Percentiles rank a stretch among this genome's conserved stretches.
phyloP scores from a whole-genome alignment of 2,113 vertebrate species.

The Limnothrissa miodon region DNA sequence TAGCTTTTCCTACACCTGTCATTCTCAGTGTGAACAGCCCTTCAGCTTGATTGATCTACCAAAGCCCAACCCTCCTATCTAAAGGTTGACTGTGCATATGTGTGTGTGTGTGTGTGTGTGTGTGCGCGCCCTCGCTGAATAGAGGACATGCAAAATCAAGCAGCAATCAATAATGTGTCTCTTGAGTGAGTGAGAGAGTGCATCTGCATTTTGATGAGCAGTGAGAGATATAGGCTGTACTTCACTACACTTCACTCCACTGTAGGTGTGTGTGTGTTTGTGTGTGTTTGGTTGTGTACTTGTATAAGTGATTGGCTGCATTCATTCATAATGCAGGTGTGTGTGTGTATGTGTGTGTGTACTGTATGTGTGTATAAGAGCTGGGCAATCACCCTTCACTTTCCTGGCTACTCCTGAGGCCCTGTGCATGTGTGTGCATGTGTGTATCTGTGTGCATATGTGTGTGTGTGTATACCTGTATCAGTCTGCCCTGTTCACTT shows the following conservation, averaged over 20 bases:
- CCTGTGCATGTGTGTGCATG: constrained; percentile 1
- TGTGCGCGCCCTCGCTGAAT: neutral
- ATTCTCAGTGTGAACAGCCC: too few relatives aligned
- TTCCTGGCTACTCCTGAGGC: too few relatives aligned
- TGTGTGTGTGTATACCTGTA: constrained; percentile 77
- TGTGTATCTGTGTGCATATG: constrained; percentile 25
- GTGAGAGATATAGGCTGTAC: neutral
- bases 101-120: neutral
- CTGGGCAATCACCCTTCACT: too few relatives aligned
- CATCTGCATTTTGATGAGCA: neutral
- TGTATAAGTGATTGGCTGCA: neutral
- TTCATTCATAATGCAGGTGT: neutral
- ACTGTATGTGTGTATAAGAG: too few relatives aligned
- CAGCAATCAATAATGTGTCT: neutral
- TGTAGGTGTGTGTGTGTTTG: neutral
- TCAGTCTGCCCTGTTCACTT: constrained; percentile 87
- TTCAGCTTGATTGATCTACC: neutral
- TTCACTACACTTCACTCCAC: neutral
- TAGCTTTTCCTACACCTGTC: too few relatives aligned
- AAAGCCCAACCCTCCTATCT: neutral
- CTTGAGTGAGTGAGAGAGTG: constrained; percentile 6
- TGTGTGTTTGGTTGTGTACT: neutral
- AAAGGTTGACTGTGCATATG: neutral
- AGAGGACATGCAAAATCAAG: neutral
- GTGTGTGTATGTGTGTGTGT: neutral